These are phyloP conservation scores for Hypolimnas misippus DNA, from an alignment of 2,888 invertebrate genomes.

Conservation along the genomic window DNA sequence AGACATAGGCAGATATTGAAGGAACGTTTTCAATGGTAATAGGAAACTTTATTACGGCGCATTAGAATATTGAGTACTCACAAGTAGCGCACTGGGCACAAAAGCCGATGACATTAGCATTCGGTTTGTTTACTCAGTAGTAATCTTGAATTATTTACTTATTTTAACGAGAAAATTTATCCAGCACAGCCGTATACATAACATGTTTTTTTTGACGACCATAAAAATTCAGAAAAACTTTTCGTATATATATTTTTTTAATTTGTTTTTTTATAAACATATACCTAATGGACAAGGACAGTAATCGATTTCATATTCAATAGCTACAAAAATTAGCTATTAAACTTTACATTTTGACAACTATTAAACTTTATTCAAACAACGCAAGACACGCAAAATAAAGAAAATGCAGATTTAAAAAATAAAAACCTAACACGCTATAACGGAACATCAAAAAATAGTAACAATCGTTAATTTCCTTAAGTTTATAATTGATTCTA, in stretches of 20 bases:
- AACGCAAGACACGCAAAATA: no score
- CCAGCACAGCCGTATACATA: background rate
- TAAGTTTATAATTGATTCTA: no score
- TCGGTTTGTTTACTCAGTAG: conserved; percentile 8
- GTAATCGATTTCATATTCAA: no score
- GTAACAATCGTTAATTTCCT: no score
- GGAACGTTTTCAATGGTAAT: conserved; percentile 38
- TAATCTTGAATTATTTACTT: background rate
- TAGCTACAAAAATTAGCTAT: no score
- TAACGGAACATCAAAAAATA: no score
- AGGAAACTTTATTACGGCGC: conserved; percentile 35
- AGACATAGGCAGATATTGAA: background rate
- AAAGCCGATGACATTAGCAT: conserved; percentile 10
- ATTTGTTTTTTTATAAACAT: background rate
- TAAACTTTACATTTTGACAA: no score
- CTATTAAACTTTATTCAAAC: no score
- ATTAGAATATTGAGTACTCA: conserved; percentile 42
- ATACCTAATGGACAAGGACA: no score
- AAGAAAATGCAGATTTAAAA: no score
- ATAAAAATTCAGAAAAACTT: background rate
- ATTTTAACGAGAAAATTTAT: conserved; percentile 2
- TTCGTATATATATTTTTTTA: background rate
- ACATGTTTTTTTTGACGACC: background rate
- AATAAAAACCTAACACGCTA: no score
- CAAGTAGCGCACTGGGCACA: conserved; percentile 11